These are phyloP conservation scores for Artemia franciscana DNA, from an alignment of 1,140 invertebrate species.

Conservation along the genomic window DNA sequence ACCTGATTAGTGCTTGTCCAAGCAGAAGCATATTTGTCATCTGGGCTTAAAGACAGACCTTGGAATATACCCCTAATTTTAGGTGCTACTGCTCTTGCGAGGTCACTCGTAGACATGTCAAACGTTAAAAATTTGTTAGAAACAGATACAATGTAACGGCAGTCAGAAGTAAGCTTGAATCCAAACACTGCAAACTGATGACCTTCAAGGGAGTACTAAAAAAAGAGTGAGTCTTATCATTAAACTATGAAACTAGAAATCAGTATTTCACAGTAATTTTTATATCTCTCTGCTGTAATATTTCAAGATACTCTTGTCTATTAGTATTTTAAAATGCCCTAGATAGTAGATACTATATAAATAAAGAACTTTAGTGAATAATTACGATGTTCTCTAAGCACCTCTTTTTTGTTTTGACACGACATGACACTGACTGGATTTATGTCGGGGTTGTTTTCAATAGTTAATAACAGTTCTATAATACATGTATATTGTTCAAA, in stretches of 20 bases:
- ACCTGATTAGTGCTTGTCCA: constrained; percentile 89
- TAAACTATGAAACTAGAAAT: neutral
- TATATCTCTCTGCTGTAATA: neutral
- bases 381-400: too few species aligned
- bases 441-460: too few species aligned
- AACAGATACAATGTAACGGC: constrained; percentile 79
- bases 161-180: constrained; percentile 72
- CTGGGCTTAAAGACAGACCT: constrained; percentile 70
- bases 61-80: constrained; percentile 21
- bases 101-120: constrained; percentile 80
- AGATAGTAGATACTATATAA: too few species aligned
- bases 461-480: too few species aligned
- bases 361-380: too few species aligned
- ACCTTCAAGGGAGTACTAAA: constrained; percentile 80
- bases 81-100: constrained; percentile 70
- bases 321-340: too few species aligned
- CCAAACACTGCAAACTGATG: constrained; percentile 95
- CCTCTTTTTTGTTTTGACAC: too few species aligned
- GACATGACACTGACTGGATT: too few species aligned
- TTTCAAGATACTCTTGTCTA: too few species aligned
- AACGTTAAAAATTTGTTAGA: constrained; percentile 94
- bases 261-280: neutral
- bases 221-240: constrained; percentile 12
- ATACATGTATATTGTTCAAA: too few species aligned
- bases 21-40: constrained; percentile 86